Percentiles rank a stretch among this genome's conserved stretches.
These are phyloP conservation scores for Tetragnatha versicolor DNA, from an alignment of 1,140 invertebrate genomes.

Conservation along the genomic window DNA sequence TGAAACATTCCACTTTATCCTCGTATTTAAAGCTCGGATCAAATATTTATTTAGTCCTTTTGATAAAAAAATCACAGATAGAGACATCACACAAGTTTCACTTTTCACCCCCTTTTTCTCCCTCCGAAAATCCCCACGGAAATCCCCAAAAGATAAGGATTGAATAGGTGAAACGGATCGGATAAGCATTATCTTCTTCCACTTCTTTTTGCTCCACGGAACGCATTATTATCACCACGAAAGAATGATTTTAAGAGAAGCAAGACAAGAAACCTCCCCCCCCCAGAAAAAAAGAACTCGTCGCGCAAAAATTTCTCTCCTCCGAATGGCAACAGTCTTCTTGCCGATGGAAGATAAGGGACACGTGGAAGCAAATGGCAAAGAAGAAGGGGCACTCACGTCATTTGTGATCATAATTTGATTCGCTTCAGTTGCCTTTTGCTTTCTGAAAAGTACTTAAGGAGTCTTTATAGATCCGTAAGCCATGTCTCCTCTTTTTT, in stretches of 20 bases:
- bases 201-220: constrained; percentile 4
- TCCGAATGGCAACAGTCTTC: neutral
- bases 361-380: constrained; percentile 30
- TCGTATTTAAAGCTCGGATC: no score
- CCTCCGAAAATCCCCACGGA: neutral
- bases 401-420: constrained; percentile 46
- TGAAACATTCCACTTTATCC: no score
- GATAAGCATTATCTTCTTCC: constrained; percentile 28
- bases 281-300: constrained; percentile 22
- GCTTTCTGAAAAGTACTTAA: constrained; percentile 41
- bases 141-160: constrained; percentile 12
- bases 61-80: no score
- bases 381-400: constrained; percentile 10
- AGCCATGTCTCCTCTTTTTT: neutral
- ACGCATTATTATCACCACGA: constrained; percentile 31
- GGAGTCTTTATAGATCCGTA: constrained; percentile 31
- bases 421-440: constrained; percentile 28
- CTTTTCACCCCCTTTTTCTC: neutral
- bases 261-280: neutral
- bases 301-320: constrained; percentile 25
- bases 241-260: constrained; percentile 33
- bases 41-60: no score
- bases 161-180: neutral
- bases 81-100: constrained; percentile 3
- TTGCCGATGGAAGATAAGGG: constrained; percentile 16